Base-by-base conservation (phyloP, 2,888 invertebrate species). In the Byasa hedistus region DNA sequence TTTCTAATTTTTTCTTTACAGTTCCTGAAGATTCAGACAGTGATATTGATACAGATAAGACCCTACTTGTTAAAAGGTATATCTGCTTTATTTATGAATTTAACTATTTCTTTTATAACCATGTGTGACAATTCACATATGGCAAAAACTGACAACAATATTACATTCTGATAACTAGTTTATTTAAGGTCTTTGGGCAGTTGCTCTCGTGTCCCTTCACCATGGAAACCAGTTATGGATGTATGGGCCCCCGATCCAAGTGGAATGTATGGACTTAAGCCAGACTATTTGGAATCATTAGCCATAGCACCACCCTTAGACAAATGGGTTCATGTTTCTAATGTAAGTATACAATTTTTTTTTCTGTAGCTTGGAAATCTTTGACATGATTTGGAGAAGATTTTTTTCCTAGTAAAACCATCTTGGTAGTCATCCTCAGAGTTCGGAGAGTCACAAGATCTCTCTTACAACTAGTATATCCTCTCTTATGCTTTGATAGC, bases 281-380 rank as follows among this genome's bases (percentile, higher is more conserved):
- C 71, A 0, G 73, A 79, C n/a, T 86, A 74, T 69, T 68, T 88
- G 15, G 69, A 73, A 54, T 72, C 74, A 0, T 71, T 87, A 57
- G 76, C 76, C 2, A 84, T 90, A 8, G 76, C 65, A 39, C 83
- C 84, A n/a, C 87, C 89, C 7, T 66, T 90, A n/a, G 76, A 77
- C 8, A 84, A 76, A 69, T 85, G 86, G 86, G 79, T 90, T 7
- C 76, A 77, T 68, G 84, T 88, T 1, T 71, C 78, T 1, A 85
- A 86, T 79, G 87, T 86, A 77, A 83, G 86, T 81, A 32, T 15
- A 24, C 22, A 56, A 55, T 0, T 3, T 22, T 17, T 8, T 32
- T 32, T 8, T 10, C 10, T 32, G n/a, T n/a, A n/a, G n/a, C n/a
- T n/a, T n/a, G n/a, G n/a, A n/a, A n/a, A n/a, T n/a, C n/a, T n/a